Conservation (phyloP, 1,140 invertebrate species). For the Caenorhabditis inopinata region DNA sequence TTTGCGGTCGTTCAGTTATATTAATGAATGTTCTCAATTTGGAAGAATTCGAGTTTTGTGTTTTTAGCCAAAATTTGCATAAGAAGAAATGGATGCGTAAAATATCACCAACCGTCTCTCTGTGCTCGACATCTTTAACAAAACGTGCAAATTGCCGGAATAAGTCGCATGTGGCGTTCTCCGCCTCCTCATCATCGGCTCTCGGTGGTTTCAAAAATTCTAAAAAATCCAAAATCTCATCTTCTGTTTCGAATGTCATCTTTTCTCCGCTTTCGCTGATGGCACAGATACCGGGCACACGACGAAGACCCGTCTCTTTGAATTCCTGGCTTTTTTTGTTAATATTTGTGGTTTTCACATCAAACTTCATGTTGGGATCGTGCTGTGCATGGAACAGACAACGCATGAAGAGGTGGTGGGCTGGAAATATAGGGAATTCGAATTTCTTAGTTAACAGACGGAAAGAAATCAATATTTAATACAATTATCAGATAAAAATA, state of each 20-base stretch:
- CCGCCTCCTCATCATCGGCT: conserved; percentile 25
- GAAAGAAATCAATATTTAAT: no score
- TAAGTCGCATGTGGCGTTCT: conserved; percentile 3
- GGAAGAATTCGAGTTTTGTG: no score
- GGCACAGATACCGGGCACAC: not conserved
- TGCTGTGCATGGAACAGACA: conserved; percentile 14
- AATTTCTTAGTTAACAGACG: no score
- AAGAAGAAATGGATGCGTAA: not conserved
- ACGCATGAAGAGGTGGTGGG: conserved; percentile 26
- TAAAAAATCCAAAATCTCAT: conserved; percentile 8
- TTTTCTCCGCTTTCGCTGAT: not conserved
- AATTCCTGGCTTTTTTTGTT: not conserved
- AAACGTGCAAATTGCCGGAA: conserved; percentile 11
- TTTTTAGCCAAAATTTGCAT: no score
- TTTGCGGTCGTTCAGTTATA: no score
- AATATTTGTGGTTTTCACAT: not conserved
- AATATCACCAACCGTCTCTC: not conserved
- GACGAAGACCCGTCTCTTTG: not conserved
- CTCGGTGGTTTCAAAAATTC: not conserved
- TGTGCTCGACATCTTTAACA: conserved; percentile 8
- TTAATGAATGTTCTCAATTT: no score
- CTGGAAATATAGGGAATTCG: not conserved
- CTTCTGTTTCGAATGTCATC: conserved; percentile 4
- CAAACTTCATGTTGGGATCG: not conserved
- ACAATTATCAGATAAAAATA: no score